Base-by-base conservation (phyloP, 2,797 vertebrate species). In the Diceros bicornis region DNA sequence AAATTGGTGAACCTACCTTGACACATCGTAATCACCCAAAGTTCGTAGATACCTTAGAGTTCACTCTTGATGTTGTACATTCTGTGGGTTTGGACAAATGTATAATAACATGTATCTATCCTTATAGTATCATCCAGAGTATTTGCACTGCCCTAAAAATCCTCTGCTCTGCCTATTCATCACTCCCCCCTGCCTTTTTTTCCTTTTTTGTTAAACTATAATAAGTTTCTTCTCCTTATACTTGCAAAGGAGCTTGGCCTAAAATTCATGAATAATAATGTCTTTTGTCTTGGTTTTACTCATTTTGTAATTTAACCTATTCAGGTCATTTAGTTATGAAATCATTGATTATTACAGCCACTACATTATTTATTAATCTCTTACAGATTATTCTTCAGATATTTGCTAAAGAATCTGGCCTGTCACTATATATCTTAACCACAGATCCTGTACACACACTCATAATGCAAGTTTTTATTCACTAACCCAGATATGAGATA, bases 291-390 rank as follows among this genome's bases (percentile, higher is more conserved):
- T 18, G 44, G 27, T 62, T 93, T 93, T 75, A 75, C 34, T 92
- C 37, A 85, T 91, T 79, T 90, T 94, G 34, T 94, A 79, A 72
- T 90, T 96, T 83, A 91, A 94, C 23, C 29, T 93, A 44, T 84
- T 88, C 44, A 44, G 27, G 2, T 96, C 52, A 83, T 21, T 83
- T 34, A 88, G 55, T 94, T 96, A 79, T 79, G n/a, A 90, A 75
- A 59, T 84, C 62, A 12, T 66, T 81, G 32, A 72, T 79, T 78
- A 74, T 84, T 66, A 34, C 61, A 69, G 37, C 61, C 14, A 89
- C 57, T 52, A 29, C 62, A 90, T n/a, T 85, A 32, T 47, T 91
- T 78, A 29, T 62, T 78, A n/a, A 32, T 75, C 5, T 83, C 32
- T 92, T 66, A 96, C 32, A 89, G 29, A 66, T 88, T 77, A 68